A percentile compares a stretch with the other conserved stretches of the same genome.
These are phyloP conservation scores for Eptesicus fuscus DNA, from an alignment of 2,113 vertebrate genomes.

Conservation along the genomic window DNA sequence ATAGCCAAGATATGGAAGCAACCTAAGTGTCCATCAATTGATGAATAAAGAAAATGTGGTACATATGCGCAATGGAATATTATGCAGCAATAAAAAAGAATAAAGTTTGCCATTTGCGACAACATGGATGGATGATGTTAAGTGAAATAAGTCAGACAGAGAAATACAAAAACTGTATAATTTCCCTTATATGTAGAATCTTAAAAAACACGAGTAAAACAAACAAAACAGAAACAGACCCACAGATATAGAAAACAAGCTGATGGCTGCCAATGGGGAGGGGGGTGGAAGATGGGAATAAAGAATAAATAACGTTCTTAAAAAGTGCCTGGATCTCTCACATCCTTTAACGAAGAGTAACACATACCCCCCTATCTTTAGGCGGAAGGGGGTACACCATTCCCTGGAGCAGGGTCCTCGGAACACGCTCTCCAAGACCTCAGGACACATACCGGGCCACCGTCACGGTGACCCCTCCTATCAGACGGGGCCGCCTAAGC, in stretches of 20 bases:
- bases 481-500: background rate
- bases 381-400: background rate
- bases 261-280: background rate
- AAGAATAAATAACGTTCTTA: background rate
- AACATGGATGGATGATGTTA: background rate
- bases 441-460: background rate
- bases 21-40: background rate
- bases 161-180: background rate
- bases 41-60: background rate
- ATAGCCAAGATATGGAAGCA: background rate
- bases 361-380: background rate
- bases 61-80: background rate
- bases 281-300: background rate
- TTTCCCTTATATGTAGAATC: background rate
- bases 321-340: background rate
- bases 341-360: background rate
- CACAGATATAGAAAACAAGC: background rate
- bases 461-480: background rate
- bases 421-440: background rate
- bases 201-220: background rate
- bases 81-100: background rate
- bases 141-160: background rate
- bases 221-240: background rate
- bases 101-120: background rate
- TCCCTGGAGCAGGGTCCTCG: background rate